A percentile compares a stretch with the other conserved stretches of the same genome.
phyloP scores from a whole-genome alignment of 2,888 invertebrate species.

The Cephalotes varians region DNA sequence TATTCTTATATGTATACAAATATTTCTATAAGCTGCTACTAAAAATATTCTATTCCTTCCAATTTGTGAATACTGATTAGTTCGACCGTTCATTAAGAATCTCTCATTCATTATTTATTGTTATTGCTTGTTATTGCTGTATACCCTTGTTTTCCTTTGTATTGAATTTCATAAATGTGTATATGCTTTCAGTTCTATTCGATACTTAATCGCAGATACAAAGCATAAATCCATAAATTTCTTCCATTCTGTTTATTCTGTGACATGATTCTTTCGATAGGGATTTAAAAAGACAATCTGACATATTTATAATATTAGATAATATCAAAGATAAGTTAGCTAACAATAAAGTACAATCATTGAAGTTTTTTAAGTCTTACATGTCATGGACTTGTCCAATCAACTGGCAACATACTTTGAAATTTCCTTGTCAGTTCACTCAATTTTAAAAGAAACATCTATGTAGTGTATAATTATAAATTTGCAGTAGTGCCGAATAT shows the following conservation, averaged over 20 bases:
- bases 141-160: neutral
- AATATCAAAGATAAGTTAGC: neutral
- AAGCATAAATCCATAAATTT: constrained; percentile 13
- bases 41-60: neutral
- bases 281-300: neutral
- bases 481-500: no score
- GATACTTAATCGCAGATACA: constrained; percentile 26
- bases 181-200: neutral
- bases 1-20: no score
- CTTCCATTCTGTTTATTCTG: neutral
- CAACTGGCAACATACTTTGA: neutral
- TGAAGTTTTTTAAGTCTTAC: neutral
- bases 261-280: neutral
- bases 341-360: neutral
- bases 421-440: neutral
- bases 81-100: constrained; percentile 4
- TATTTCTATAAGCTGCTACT: neutral
- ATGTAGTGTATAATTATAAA: neutral
- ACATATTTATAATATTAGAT: constrained; percentile 5
- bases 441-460: neutral
- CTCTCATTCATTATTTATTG: neutral
- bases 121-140: no score
- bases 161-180: constrained; percentile 25
- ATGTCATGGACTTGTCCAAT: neutral
- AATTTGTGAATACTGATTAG: neutral